A percentile compares a stretch with the other conserved stretches of the same genome.
Evolutionary conservation across 1,140 invertebrate species (phyloP).

Genomic region (Bombus sibiricus): DNA sequence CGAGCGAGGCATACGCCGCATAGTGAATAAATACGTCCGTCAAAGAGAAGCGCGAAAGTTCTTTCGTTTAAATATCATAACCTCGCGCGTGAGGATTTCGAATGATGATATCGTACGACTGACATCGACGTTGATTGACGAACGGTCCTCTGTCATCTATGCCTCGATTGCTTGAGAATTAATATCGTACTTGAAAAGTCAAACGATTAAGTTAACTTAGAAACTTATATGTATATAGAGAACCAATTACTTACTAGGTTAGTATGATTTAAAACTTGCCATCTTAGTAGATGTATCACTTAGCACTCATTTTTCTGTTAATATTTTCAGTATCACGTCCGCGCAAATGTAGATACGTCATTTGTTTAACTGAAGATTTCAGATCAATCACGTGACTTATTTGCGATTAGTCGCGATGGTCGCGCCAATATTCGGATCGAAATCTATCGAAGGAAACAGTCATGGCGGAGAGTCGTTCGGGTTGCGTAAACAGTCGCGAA

Average conservation of each 20-base stretch:
- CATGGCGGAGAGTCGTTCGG: slow-evolving; percentile 59
- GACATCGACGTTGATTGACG: slow-evolving; percentile 22
- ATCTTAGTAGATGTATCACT: slow-evolving; percentile 4
- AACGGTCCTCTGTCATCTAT: slow-evolving; percentile 54
- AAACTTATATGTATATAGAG: not conserved
- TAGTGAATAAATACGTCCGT: not conserved
- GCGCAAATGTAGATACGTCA: not conserved
- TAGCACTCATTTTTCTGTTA: slow-evolving; percentile 1
- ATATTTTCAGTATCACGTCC: not conserved
- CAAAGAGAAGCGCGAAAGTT: not conserved
- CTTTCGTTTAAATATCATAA: not conserved
- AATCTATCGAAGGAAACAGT: not conserved
- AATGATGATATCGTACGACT: not conserved
- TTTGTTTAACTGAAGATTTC: not conserved
- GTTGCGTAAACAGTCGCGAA: slow-evolving; percentile 49
- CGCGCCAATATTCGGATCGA: not conserved
- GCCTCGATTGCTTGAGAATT: not conserved
- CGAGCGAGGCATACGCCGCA: slow-evolving; percentile 42
- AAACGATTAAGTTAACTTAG: not conserved
- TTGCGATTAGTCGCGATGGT: not conserved
- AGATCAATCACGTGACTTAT: not conserved
- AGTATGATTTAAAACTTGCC: not conserved
- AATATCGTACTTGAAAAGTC: not conserved
- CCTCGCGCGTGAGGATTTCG: not conserved
- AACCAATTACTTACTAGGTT: not conserved